These are phyloP conservation scores for Galeopterus variegatus DNA, from an alignment of 2,113 vertebrate species.

Conservation along the genomic window DNA sequence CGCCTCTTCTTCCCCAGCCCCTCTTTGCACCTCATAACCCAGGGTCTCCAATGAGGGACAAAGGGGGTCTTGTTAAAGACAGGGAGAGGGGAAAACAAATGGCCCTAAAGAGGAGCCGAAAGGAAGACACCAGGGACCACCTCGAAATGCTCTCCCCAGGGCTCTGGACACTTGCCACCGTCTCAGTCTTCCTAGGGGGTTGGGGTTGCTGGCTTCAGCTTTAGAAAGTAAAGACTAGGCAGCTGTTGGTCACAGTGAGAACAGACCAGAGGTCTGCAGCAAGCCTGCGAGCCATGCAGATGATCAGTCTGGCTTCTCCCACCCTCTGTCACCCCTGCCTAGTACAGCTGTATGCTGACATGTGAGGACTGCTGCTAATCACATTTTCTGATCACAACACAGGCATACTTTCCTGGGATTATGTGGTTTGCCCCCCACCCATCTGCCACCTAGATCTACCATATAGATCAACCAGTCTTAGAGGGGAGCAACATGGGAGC, in stretches of 20 bases:
- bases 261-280: not conserved
- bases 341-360: not conserved
- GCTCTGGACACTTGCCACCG: not conserved
- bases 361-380: rapidly evolving
- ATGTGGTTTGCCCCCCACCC: not conserved
- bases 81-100: not conserved
- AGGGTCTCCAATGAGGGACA: not conserved
- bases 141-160: not conserved
- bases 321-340: not conserved
- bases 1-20: not conserved
- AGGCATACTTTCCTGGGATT: not conserved
- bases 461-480: not conserved
- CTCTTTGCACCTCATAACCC: not conserved
- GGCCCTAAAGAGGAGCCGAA: rapidly evolving
- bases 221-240: not conserved
- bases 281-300: not conserved
- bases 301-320: not conserved
- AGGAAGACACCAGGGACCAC: not conserved
- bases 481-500: not conserved
- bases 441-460: rapidly evolving
- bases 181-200: not conserved
- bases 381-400: not conserved
- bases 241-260: rapidly evolving
- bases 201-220: not conserved
- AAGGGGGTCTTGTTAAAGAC: not conserved